phyloP scores from a whole-genome alignment of 2,797 vertebrate genomes.

The Halcyon smyrnensis region DNA sequence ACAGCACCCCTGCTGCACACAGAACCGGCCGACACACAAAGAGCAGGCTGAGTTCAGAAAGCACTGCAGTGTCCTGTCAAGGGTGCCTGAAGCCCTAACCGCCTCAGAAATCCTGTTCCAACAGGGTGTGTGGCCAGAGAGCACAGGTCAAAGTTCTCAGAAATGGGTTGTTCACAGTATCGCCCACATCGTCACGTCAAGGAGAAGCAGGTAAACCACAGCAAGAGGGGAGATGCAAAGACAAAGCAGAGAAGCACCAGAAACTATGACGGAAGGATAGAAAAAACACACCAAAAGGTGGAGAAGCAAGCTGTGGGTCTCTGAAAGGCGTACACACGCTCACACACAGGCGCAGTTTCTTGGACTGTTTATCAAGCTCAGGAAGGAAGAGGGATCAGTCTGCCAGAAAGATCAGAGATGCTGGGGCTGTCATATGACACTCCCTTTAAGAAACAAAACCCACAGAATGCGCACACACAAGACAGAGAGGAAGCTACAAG shows the following conservation, averaged over 20 bases:
- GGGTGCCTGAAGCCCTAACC: neutral
- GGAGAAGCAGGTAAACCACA: neutral
- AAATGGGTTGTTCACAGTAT: neutral
- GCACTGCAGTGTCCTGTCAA: neutral
- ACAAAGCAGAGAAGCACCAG: neutral
- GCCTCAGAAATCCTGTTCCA: neutral
- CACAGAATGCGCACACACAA: neutral
- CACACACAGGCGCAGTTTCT: neutral
- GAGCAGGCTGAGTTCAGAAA: neutral
- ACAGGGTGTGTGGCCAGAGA: fast-evolving
- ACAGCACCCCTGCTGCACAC: neutral
- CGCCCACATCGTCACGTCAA: neutral
- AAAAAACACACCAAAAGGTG: slow-evolving; percentile 2
- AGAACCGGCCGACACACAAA: neutral
- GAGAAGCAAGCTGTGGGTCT: neutral
- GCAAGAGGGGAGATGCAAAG: neutral
- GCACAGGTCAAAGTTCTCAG: neutral
- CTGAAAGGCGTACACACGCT: neutral
- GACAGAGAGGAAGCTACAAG: slow-evolving; percentile 54
- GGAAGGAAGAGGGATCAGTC: slow-evolving; percentile 70
- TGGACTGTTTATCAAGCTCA: slow-evolving; percentile 65
- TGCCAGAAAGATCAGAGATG: slow-evolving; percentile 67
- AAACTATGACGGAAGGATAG: neutral
- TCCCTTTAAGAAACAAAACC: slow-evolving; percentile 64
- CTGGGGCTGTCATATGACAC: slow-evolving; percentile 50